These are phyloP conservation scores for Sisor rabdophorus DNA, from an alignment of 2,113 vertebrate species.

Conservation along the genomic window DNA sequence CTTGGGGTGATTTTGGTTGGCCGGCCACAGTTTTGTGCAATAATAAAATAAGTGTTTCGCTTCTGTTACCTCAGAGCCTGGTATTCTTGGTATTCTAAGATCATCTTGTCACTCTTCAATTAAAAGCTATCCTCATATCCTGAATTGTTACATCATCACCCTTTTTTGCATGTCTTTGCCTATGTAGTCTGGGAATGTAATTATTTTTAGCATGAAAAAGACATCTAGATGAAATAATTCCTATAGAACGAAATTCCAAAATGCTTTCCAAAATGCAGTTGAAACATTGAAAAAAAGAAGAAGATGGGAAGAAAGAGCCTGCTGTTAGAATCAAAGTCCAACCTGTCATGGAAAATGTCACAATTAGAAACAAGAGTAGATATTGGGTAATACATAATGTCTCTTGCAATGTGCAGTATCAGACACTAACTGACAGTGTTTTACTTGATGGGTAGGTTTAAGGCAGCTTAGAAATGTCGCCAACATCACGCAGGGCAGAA, in stretches of 20 bases:
- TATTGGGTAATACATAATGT: not conserved
- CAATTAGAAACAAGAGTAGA: not conserved
- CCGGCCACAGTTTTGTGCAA: no score
- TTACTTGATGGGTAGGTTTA: no score
- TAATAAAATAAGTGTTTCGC: not conserved
- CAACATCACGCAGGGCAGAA: not conserved
- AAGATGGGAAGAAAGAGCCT: no score
- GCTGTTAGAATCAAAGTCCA: constrained; percentile 4
- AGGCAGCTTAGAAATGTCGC: not conserved
- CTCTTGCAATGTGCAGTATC: not conserved
- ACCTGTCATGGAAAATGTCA: not conserved
- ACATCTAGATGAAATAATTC: not conserved
- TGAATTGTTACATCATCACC: not conserved
- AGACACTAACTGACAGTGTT: no score
- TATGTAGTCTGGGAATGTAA: not conserved
- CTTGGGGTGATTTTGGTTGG: no score
- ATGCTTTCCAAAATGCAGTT: no score
- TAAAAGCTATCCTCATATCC: not conserved
- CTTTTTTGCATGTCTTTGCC: not conserved
- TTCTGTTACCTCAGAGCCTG: not conserved
- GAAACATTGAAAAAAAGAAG: no score
- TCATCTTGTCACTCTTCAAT: not conserved
- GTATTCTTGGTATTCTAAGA: not conserved
- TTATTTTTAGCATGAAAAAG: not conserved
- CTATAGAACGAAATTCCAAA: not conserved